Base-by-base conservation (phyloP, 2,888 invertebrate genomes). In the Flabesymbios commensalis region DNA sequence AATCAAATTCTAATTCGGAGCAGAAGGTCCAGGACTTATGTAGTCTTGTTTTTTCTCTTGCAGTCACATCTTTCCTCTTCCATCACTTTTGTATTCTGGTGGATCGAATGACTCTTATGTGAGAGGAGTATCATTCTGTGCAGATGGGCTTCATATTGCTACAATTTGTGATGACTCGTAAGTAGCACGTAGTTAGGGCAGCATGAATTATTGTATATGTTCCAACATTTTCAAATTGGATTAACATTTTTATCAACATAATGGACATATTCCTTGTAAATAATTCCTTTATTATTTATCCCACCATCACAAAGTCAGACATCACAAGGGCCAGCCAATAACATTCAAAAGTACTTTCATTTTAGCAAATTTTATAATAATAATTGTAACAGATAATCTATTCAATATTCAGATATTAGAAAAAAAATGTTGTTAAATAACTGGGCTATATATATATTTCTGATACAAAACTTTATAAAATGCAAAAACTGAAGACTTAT, bases 91-190 rank as follows among this genome's bases (percentile, higher is more conserved):
- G 52, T 85, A 81, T 73, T 85, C 85, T 33, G 82, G 84, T 45
- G 86, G 86, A 22, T 83, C 80, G 10, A 86, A 86, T 69, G 83
- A 79, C 31, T 77, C 81, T 49, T 84, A 82, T 74, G 84, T 86
- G 3, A 74, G 84, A 29, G 77, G 79, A 41, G 79, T 85, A 7
- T 74, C 81, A 4, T 85, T 84, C 72, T 79, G 82, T 45, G 73
- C 75, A 19, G 80, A 83, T 72, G 84, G 85, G 3, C 72, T 77
- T 53, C 80, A 82, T 60, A 65, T 86, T n/a, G 83, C 80, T 19
- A 82, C 86, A 7, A 81, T 85, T 14, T 81, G 83, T 48, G 85
- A 85, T 75, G 86, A 86, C 73, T 83, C 84, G 85, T 85, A 75
- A 75, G 75, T 63, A 3, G 19, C 5, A n/a, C 4, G 3, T 7